Evolutionary conservation across 2,797 vertebrate species (phyloP), one percentile per base, ranked within the genome.

Genomic region (Melanitta fusca): DNA sequence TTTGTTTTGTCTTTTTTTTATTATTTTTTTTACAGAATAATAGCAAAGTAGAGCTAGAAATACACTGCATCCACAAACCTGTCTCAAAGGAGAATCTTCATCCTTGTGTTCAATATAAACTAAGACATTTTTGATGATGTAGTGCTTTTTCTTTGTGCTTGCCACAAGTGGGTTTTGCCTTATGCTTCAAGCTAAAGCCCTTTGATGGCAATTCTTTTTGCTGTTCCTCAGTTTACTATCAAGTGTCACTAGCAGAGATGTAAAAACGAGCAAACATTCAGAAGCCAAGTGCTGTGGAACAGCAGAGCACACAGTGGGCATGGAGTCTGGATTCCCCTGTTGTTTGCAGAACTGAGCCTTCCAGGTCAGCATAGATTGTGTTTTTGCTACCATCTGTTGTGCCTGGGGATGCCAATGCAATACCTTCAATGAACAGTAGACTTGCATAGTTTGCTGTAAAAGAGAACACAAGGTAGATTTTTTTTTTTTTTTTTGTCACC

Each of bases 341-440:
- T 0, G 0, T 57, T 61, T 56, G 60, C 39, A 85, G 66, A 88
- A 38, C 71, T 58, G 45, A 95, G 49, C 80, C 68, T 64, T 85
- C 65, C 74, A 72, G 88, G 75, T 77, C 84, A 92, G 91, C 39
- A 32, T 83, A 66, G 88, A 64, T 70, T 62, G 71, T 71, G n/a
- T 91, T 94, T 91, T 89, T 0, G 2, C n/a, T 53, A 85, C 91
- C 94, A 94, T 95, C 96, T 96, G 90, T 95, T 93, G 58, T 90
- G 62, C 73, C 58, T 80, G n/a, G 68, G 34, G 53, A 83, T 94
- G 88, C 93, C 91, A 93, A 4, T 2, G 1, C 77, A 70, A 51
- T 72, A 17, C 21, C 70, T 91, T 39, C 64, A 53, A 65, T 24
- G 49, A 91, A 49, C 68, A 53, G 36, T 75, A 84, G 72, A 45